phyloP scores from a whole-genome alignment of 64 coral and sea anemone genomes.

The Acropora tenuis region DNA sequence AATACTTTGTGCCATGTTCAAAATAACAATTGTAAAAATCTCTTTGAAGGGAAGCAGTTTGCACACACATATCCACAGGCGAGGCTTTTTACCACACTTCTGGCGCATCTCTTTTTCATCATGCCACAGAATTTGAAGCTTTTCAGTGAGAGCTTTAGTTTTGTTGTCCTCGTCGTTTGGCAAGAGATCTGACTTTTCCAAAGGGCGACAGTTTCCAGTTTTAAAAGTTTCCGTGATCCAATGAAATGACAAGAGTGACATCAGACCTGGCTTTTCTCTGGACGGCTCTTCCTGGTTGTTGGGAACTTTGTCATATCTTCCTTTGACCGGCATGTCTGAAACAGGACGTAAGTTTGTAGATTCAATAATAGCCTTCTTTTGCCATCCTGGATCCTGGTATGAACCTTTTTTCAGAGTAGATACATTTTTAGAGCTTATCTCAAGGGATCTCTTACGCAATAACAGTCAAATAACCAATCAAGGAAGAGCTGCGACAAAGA shows the following conservation, averaged over 20 bases:
- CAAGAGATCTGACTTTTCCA: constrained; percentile 66
- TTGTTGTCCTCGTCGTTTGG: background rate
- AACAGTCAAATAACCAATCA: too few relatives aligned
- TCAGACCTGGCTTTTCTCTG: constrained; percentile 6
- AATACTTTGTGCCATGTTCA: background rate
- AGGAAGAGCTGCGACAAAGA: too few relatives aligned
- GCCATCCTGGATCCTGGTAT: too few relatives aligned
- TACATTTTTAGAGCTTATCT: too few relatives aligned
- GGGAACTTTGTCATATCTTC: background rate
- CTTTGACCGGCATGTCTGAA: background rate
- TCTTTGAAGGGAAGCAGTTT: background rate
- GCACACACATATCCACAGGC: background rate
- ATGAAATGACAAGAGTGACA: constrained; percentile 57
- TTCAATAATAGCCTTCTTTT: too few relatives aligned
- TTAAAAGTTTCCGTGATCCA: constrained; percentile 71
- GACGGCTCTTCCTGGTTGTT: background rate
- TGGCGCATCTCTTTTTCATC: background rate
- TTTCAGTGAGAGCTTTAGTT: background rate
- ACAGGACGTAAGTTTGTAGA: background rate
- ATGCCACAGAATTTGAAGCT: constrained; percentile 16
- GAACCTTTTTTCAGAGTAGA: too few relatives aligned
- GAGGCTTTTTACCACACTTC: background rate
- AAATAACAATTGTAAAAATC: background rate
- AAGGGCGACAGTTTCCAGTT: constrained; percentile 52
- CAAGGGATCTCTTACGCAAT: too few relatives aligned